Evolutionary conservation across 2,113 vertebrate genomes (phyloP), one percentile per base, ranked within the genome.

Genomic region (Lepus americanus): DNA sequence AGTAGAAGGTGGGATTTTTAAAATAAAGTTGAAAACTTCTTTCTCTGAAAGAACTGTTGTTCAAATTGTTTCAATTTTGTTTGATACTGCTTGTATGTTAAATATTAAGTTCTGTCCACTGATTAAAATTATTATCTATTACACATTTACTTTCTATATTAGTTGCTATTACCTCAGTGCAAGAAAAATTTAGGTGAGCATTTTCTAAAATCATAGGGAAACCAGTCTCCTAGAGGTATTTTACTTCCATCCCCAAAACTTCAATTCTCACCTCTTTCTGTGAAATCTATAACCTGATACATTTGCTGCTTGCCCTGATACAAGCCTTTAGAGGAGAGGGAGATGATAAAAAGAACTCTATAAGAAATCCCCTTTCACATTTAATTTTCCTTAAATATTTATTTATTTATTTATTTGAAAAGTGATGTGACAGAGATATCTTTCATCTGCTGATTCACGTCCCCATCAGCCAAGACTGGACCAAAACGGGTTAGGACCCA

Each of bases 31-130:
- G 3, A 1, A 55, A 44, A 22, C 6, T 82, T 36, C 63, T 95
- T 94, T 73, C 29, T 94, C 61, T 87, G 69, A 83, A 86, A 79
- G 29, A 93, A 89, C 80, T 67, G 31, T 69, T 70, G 89, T 74
- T 74, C 33, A 91, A 89, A 77, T 84, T 93, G 29, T 73, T 96
- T 89, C 94, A 93, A 88, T 95, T 93, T 63, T 82, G 95, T 88
- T 83, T 82, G n/a, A 59, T 78, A 89, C 8, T 90, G 20, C 59
- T 33, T 31, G 73, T 79, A 64, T 36, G 27, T 73, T 89, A 87
- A 76, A 90, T 12, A 86, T 85, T 87, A 89, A 89, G 67, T 95
- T 84, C 22, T 92, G 27, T 67, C 87, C n/a, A 91, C 92, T 81
- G 80, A 89, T 64, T 59, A 77, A 66, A 76, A 33, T 59, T 49